Evolutionary conservation across 2,113 vertebrate species (phyloP), one percentile per base, ranked within the genome.

Genomic region (Clarias batrachus): DNA sequence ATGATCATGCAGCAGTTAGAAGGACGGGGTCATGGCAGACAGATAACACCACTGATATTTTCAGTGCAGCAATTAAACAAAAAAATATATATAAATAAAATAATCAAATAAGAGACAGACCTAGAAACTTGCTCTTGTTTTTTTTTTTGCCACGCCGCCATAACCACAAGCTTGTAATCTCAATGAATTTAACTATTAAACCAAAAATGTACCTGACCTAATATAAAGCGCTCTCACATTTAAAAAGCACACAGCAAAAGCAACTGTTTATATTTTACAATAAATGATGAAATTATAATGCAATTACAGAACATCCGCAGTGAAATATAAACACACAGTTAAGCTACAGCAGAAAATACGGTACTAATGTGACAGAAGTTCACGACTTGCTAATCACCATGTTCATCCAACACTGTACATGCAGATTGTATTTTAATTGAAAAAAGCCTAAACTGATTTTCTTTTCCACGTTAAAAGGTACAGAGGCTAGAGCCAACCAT

Each of bases 401-500:
- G 19, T 37, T 33, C 16, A 59, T 59, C n/a, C 37, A 23, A 57
- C 63, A 52, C 63, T 82, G n/a, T 65, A n/a, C 65, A 59, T 23
- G 56, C 17, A 59, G 81, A 86, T 33, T 54, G 33, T 56, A 54
- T 60, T 57, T 71, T 19, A 11, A 59, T 27, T 70, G 21, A 25
- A 17, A 76, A 65, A 27, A 11, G 4, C n/a, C 6, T 6, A 57
- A 57, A 74, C 41, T 48, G 19, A 7, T 6, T 52, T 48, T 78
- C 17, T 62, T 60, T 14, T 4, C 59, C 16, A 59, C 2, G 9
- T 68, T 85, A 52, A 65, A 48, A 10, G 2, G 33, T 4, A 63
- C 25, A 30, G 56, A 71, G 60, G 30, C 37, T n/a, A 59, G 12
- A 52, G 71, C 82, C 86, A 89, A 88, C 87, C 84, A 80, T 88